A percentile compares a stretch with the other conserved stretches of the same genome.
These are phyloP conservation scores for Chascanopsetta lugubris DNA, from an alignment of 2,113 vertebrate genomes.

Conservation along the genomic window DNA sequence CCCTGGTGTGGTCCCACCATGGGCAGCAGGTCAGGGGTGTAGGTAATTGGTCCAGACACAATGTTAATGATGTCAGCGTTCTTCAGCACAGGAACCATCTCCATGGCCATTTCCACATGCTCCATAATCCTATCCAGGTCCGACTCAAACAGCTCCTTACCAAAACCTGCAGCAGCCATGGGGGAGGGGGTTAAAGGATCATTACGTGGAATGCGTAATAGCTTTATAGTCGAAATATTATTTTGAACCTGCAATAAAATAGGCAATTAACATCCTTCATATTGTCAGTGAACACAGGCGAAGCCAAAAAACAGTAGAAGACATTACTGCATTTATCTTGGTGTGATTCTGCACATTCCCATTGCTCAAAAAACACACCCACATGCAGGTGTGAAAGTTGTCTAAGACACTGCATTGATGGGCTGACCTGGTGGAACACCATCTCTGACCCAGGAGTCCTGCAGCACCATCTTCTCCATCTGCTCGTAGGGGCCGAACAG, in stretches of 20 bases:
- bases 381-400: background rate
- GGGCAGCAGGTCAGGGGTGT: constrained; percentile 95
- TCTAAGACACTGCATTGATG: background rate
- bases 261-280: no score
- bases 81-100: constrained; percentile 92
- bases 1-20: constrained; percentile 96
- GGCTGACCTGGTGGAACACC: constrained; percentile 89
- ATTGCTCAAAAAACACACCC: no score
- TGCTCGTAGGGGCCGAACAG: constrained; percentile 95
- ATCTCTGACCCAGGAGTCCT: constrained; percentile 90
- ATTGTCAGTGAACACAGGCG: no score
- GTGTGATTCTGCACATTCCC: no score
- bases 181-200: no score
- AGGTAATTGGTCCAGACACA: constrained; percentile 95
- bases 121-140: constrained; percentile 97
- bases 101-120: constrained; percentile 93
- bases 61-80: constrained; percentile 92
- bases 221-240: no score
- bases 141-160: constrained; percentile 97
- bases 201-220: no score
- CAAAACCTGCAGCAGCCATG: constrained; percentile 85
- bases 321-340: no score
- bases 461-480: constrained; percentile 93
- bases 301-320: no score
- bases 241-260: no score